Base-by-base conservation (phyloP, 2,888 invertebrate genomes). In the Tridacna crocea region DNA sequence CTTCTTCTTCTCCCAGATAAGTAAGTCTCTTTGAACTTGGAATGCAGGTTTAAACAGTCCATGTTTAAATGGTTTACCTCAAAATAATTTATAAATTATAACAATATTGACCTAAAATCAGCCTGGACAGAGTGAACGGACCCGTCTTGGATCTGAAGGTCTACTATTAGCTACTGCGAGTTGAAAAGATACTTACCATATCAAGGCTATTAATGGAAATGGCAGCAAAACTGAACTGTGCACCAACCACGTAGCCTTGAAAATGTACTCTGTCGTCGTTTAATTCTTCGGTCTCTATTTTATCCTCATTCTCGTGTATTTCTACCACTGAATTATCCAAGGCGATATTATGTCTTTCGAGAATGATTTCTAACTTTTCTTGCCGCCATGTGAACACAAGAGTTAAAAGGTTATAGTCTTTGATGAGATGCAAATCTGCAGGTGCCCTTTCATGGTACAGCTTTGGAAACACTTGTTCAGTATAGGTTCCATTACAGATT, bases 211-310 rank as follows among this genome's bases (percentile, higher is more conserved):
- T 22, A 51, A 70, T 94, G 4, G 96, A 95, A 22, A 96, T 83
- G 0, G 96, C 96, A 0, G 94, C 96, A 76, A 94, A 94, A 0
- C 73, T 94, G 90, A 13, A 92, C 86, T 46, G 93, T 88, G 60
- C 94, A 95, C 84, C 84, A 70, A 94, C 92, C 24, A 96, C 92
- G 61, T 88, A 91, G 4, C 96, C 96, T 0, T 95, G 95, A 88
- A 95, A 96, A 88, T 96, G 95, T 80, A 96, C 96, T 15, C 93
- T 79, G 24, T 86, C 84, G n/a, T 87, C 81, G 8, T 66, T 26
- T 12, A 88, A 65, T 13, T 63, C 51, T 55, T 89, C 82, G 0
- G 87, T 87, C 22, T 88, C 85, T 10, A 91, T 90, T 17, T 84
- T 79, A 22, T 79, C 79, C 66, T 88, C 88, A 19, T 77, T 82